A percentile compares a stretch with the other conserved stretches of the same genome.
These are phyloP conservation scores for Bombus superbus DNA, from an alignment of 1,140 invertebrate species.

Conservation along the genomic window DNA sequence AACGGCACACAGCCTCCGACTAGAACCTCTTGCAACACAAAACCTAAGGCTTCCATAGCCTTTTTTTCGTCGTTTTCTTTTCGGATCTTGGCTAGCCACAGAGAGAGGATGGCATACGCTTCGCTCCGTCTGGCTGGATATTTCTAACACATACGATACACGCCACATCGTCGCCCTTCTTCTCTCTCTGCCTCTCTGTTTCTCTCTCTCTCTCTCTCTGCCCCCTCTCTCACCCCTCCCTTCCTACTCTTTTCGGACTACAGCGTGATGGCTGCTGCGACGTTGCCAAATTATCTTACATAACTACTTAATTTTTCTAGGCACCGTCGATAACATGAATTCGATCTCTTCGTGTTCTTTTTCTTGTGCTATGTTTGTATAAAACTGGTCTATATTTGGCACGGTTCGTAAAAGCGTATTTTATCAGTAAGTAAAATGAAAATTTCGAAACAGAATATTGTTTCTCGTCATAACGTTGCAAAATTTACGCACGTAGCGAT, in stretches of 20 bases:
- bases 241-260: conserved; percentile 20
- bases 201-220: not conserved
- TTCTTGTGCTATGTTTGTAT: not conserved
- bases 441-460: not conserved
- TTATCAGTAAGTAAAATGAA: not conserved
- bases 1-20: conserved; percentile 60
- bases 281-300: conserved; percentile 81
- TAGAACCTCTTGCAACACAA: conserved; percentile 73
- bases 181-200: not conserved
- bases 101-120: conserved; percentile 62
- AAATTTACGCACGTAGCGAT: not conserved
- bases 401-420: not conserved
- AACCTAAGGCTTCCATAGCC: conserved; percentile 70
- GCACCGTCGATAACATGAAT: too few species aligned
- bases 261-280: conserved; percentile 73
- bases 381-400: not conserved
- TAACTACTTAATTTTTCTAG: conserved; percentile 69
- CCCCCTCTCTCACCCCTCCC: not conserved
- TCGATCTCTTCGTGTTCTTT: not conserved
- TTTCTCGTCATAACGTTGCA: not conserved
- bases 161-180: not conserved
- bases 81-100: conserved; percentile 64
- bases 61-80: conserved; percentile 60
- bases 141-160: conserved; percentile 72
- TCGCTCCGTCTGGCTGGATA: conserved; percentile 64